Base-by-base conservation (phyloP, 2,888 invertebrate species). In the Lordiphosa andalusiaca region DNA sequence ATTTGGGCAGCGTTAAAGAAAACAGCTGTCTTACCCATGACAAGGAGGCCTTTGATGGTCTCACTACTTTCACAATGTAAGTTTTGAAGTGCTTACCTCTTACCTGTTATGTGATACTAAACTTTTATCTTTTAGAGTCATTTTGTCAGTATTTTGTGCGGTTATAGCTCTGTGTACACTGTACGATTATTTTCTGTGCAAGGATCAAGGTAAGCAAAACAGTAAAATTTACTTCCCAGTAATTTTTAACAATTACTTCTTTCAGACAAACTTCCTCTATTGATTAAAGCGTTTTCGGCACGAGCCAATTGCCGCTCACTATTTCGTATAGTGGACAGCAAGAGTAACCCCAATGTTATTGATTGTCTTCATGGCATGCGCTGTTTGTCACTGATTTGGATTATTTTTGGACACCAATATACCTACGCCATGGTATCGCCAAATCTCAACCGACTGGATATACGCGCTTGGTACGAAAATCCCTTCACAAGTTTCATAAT, bases 321-420 rank as follows among this genome's bases (percentile, higher is more conserved):
- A 4, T 77, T 86, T 33, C 60, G 66, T 0, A 40, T 73, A 6
- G 54, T 61, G 1, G 52, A 50, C 5, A 42, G 47, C 9, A 58
- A 30, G 0, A 33, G 53, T 2, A 74, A 67, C 39, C 56, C 69
- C 0, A 69, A 71, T 54, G 55, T 71, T 3, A 71, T 74, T 25
- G 63, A 62, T 2, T 90, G 90, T 64, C 77, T 91, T 10, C 69
- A 90, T 75, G 90, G 90, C 10, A 85, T 90, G 10, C 84, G 90
- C 12, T 86, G 87, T n/a, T 53, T 90, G 30, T 90, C 89, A 4
- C 87, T 89, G 49, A 71, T 90, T 51, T 90, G 90, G 90, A 85
- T 90, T 0, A 70, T 90, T 4, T 83, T 85, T 42, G 88, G 87
- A 0, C 90, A 90, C 61, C 67, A 69, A 23, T 73, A 74, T 30